Evolutionary conservation across 2,888 invertebrate species (phyloP).

Genomic region (Taphrorychus bicolor): DNA sequence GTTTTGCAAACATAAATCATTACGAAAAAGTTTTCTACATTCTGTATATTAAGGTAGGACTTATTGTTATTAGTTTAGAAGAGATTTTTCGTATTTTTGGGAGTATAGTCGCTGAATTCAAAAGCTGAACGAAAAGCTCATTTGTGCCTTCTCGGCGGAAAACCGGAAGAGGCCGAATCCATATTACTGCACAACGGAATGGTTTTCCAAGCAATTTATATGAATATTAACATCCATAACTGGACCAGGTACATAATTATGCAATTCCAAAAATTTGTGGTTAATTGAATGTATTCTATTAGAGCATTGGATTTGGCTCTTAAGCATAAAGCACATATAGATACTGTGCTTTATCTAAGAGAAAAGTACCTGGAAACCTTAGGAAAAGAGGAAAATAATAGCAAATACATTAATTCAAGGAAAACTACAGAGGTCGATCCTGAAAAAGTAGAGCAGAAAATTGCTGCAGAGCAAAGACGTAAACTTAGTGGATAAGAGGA

Average conservation of each 20-base stretch:
- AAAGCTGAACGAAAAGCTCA: conserved; percentile 70
- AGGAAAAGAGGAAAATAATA: conserved; percentile 65
- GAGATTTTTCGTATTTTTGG: no score
- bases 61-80: no score
- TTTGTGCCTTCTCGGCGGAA: conserved; percentile 72
- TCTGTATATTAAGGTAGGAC: conserved; percentile 74
- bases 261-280: background rate
- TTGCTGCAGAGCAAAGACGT: conserved; percentile 57
- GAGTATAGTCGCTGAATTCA: no score
- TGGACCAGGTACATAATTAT: conserved; percentile 70
- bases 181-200: conserved; percentile 73
- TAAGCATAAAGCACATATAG: conserved; percentile 75
- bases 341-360: conserved; percentile 74
- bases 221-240: conserved; percentile 73
- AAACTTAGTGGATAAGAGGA: conserved; percentile 46
- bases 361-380: conserved; percentile 68
- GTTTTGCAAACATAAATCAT: conserved; percentile 89
- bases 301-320: conserved; percentile 78
- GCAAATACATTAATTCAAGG: conserved; percentile 62
- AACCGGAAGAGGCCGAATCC: conserved; percentile 73
- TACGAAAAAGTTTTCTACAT: conserved; percentile 87
- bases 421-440: conserved; percentile 60
- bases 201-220: conserved; percentile 73
- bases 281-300: no score
- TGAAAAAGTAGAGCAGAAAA: conserved; percentile 61